Conservation (phyloP, 2,888 invertebrate species). For the Arctia plantaginis region DNA sequence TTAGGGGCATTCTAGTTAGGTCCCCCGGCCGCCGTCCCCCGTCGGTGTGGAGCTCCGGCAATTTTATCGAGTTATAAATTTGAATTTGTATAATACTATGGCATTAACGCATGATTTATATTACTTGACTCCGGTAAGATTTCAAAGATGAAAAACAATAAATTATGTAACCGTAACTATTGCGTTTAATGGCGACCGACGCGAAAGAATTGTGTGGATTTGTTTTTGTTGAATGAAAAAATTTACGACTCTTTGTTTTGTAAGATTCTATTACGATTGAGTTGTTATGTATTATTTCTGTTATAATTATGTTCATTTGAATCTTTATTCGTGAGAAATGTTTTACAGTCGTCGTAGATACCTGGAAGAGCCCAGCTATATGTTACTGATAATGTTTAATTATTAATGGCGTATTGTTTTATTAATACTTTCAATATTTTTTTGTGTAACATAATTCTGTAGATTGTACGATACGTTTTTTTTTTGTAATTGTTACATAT, state of each 20-base stretch:
- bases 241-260: neutral
- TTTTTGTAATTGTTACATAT: too few relatives aligned
- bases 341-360: neutral
- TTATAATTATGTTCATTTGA: neutral
- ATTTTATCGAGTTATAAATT: conserved; percentile 88
- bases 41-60: conserved; percentile 73
- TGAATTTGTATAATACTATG: conserved; percentile 86
- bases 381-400: neutral
- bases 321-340: neutral
- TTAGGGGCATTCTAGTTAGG: conserved; percentile 79
- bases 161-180: conserved; percentile 85
- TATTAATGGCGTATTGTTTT: neutral
- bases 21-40: conserved; percentile 58
- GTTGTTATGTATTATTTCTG: neutral
- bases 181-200: conserved; percentile 77
- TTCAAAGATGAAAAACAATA: conserved; percentile 87
- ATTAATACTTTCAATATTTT: neutral
- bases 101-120: conserved; percentile 87
- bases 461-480: too few relatives aligned
- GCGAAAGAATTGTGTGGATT: conserved; percentile 59
- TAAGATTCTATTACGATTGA: neutral
- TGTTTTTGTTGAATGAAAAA: neutral
- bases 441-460: neutral
- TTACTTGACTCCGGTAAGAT: conserved; percentile 86
- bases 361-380: neutral